These are phyloP conservation scores for Acrossocheilus fasciatus DNA, from an alignment of 2,797 vertebrate species.

Conservation along the genomic window DNA sequence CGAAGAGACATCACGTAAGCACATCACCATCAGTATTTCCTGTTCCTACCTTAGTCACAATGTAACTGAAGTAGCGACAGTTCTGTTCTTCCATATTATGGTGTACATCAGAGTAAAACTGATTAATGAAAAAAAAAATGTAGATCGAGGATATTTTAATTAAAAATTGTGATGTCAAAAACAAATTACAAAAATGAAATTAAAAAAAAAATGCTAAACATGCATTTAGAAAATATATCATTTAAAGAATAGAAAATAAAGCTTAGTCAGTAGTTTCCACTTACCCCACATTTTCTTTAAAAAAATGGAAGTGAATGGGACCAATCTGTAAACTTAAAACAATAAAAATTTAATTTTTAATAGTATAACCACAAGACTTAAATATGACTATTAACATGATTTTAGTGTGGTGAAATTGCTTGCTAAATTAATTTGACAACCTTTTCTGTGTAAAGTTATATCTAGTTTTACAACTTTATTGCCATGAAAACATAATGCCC, in stretches of 20 bases:
- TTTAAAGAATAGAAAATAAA: neutral
- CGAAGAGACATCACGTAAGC: slow-evolving; percentile 97
- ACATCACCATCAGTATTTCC: neutral
- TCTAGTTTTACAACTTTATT: neutral
- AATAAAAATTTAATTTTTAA: neutral
- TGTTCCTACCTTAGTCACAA: neutral
- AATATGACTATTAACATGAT: neutral
- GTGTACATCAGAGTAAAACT: neutral
- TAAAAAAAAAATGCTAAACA: neutral
- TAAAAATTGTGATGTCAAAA: neutral
- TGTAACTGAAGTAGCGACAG: neutral
- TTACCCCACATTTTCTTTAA: neutral
- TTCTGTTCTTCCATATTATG: neutral
- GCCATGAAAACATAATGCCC: neutral
- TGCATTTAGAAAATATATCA: neutral
- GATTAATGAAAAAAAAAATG: neutral
- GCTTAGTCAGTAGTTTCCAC: neutral
- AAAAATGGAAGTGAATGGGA: neutral
- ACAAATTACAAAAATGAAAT: neutral
- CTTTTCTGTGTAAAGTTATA: neutral
- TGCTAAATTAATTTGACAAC: neutral
- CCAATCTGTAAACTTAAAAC: neutral
- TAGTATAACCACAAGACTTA: neutral
- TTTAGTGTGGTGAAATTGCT: neutral
- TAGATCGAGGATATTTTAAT: neutral